phyloP scores from a whole-genome alignment of 2,888 invertebrate genomes.

The Meteorus colon region DNA sequence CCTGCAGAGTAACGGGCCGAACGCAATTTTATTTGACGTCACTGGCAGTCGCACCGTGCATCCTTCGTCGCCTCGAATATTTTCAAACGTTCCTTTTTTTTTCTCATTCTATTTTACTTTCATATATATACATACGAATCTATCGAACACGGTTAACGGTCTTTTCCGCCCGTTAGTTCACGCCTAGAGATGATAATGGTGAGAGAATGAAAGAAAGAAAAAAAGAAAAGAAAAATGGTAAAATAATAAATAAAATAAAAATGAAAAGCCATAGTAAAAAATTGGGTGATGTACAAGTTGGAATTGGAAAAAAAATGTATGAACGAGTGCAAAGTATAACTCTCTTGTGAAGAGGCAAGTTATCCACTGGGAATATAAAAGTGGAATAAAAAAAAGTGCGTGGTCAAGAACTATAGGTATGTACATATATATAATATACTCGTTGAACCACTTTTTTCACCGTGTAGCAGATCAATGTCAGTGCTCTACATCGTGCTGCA shows the following conservation, averaged over 20 bases:
- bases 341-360: conserved; percentile 11
- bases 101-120: neutral
- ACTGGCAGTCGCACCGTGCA: neutral
- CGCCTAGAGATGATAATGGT: conserved; percentile 16
- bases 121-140: conserved; percentile 6
- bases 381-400: conserved; percentile 46
- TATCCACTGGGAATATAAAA: conserved; percentile 22
- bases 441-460: conserved; percentile 38
- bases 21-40: conserved; percentile 29
- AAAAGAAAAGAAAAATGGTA: neutral
- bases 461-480: conserved; percentile 35
- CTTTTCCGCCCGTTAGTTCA: conserved; percentile 24
- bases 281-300: neutral
- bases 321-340: neutral
- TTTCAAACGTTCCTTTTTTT: neutral
- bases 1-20: conserved; percentile 21
- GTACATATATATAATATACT: conserved; percentile 29
- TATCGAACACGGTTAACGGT: conserved; percentile 4
- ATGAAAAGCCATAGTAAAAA: neutral
- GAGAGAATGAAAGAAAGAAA: neutral
- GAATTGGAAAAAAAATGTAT: neutral
- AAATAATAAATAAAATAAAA: neutral
- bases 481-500: conserved; percentile 35
- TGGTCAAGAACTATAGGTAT: conserved; percentile 38
- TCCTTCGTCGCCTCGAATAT: conserved; percentile 23